Base-by-base conservation (phyloP, 2,888 invertebrate species). In the Pachydiplax longipennis region DNA sequence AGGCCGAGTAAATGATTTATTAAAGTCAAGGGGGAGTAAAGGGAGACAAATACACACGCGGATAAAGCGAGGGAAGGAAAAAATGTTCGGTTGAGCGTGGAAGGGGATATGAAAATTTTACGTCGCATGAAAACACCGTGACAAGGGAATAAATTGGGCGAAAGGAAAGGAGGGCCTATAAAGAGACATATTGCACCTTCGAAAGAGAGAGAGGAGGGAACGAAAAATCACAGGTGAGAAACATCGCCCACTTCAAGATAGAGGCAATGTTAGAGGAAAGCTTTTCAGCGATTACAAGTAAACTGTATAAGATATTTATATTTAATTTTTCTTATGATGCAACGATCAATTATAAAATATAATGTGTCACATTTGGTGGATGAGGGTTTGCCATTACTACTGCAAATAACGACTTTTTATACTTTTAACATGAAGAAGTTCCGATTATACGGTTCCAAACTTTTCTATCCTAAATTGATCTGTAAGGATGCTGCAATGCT, bases 31-130 rank as follows among this genome's bases (percentile, higher is more conserved):
- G 37, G 61, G 65, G 37, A 37, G n/a, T 37, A 25, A 25, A 25
- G 53, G n/a, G 48, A 53, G 82, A 82, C n/a, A 25, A 22, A 25
- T 25, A n/a, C 44, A 40, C 22, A 13, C 81, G 81, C 35, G n/a
- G 40, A 37, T 13, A 1, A 61, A 61, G 35, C 0, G 37, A 13
- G 37, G 37, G 22, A 22, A 82, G 48, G 25, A 44, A 37, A 37
- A 18, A 22, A 13, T 4, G 81, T n/a, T 22, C 15, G 83, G 1
- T 12, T 12, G 48, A 25, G 83, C 13, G 2, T 31, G 80, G 22
- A 37, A 35, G 37, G 35, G 83, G 83, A 37, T 87, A 87, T 61
- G 87, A 87, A 87, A 87, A 87, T 87, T 87, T 87, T 58, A 87
- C 87, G 87, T 37, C 61, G 58, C 35, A 61, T 87, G 58, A 87